A percentile compares a stretch with the other conserved stretches of the same genome.
Evolutionary conservation across 2,888 invertebrate species (phyloP).

Genomic region (Leptinotarsa peninsularis): DNA sequence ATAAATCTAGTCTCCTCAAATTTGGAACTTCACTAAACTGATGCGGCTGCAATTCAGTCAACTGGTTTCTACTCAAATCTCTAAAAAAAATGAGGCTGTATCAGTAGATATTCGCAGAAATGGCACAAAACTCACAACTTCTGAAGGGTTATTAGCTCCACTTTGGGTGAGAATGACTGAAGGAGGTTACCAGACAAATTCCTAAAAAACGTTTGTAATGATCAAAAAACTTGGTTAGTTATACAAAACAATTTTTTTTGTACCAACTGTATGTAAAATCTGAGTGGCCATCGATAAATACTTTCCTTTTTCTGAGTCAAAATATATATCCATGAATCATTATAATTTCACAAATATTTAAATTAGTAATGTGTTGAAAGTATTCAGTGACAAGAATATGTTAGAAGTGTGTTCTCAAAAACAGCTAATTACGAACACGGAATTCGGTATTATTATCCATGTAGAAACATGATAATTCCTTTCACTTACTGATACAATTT

Average conservation of each 20-base stretch:
- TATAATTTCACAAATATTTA: no score
- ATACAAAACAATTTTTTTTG: no score
- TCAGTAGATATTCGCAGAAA: conserved; percentile 1
- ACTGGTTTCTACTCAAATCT: conserved; percentile 84
- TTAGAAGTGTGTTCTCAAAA: no score
- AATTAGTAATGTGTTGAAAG: neutral
- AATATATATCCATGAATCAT: no score
- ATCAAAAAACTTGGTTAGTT: neutral
- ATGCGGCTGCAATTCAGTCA: conserved; percentile 78
- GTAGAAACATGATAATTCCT: no score
- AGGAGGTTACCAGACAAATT: conserved; percentile 76
- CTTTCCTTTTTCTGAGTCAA: no score
- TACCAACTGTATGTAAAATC: no score
- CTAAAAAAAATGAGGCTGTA: conserved; percentile 66
- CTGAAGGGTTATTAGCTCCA: conserved; percentile 75
- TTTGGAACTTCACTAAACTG: conserved; percentile 81
- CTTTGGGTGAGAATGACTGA: conserved; percentile 72
- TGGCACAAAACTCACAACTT: conserved; percentile 73
- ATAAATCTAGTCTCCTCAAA: conserved; percentile 77
- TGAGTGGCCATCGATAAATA: no score
- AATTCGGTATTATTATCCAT: no score
- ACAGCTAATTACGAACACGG: no score
- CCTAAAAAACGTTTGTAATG: conserved; percentile 65
- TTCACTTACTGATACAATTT: no score
- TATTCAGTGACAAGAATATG: neutral